Evolutionary conservation across 2,888 invertebrate species (phyloP).

Genomic region (Xestia rhomboidea): DNA sequence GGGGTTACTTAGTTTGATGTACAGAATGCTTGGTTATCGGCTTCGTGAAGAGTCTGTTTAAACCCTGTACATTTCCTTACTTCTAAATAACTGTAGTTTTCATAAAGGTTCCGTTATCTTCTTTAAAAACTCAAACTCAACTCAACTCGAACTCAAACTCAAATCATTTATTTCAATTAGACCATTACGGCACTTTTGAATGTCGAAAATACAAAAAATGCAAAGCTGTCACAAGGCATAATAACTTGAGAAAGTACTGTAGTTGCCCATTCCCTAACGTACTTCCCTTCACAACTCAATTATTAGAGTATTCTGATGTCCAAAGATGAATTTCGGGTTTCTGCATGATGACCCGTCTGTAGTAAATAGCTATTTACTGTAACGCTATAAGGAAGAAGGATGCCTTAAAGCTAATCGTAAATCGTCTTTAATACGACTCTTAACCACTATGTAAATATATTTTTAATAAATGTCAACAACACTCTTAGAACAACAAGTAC

Average conservation of each 20-base stretch:
- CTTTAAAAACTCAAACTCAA: too few relatives aligned
- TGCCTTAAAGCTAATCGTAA: constrained; percentile 17
- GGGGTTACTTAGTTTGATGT: too few relatives aligned
- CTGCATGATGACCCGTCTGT: not conserved
- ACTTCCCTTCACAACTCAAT: not conserved
- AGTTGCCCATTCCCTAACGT: too few relatives aligned
- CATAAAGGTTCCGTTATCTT: not conserved
- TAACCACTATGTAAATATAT: constrained; percentile 30
- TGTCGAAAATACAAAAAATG: too few relatives aligned
- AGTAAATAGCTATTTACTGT: constrained; percentile 10
- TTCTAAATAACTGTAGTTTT: not conserved
- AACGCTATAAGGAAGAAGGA: constrained; percentile 25
- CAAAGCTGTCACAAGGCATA: too few relatives aligned
- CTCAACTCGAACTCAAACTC: too few relatives aligned
- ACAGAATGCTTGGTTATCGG: too few relatives aligned
- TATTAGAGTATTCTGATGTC: not conserved
- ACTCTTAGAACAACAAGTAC: constrained; percentile 5
- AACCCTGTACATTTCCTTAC: too few relatives aligned
- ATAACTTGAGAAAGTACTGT: too few relatives aligned
- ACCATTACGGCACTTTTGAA: too few relatives aligned
- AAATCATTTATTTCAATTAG: too few relatives aligned
- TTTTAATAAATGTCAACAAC: constrained; percentile 36
- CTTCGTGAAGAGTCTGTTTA: too few relatives aligned
- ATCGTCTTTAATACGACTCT: constrained; percentile 31
- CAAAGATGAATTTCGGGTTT: not conserved